These are phyloP conservation scores for Drosophila bunnanda DNA, from an alignment of 2,888 invertebrate genomes.

Conservation along the genomic window DNA sequence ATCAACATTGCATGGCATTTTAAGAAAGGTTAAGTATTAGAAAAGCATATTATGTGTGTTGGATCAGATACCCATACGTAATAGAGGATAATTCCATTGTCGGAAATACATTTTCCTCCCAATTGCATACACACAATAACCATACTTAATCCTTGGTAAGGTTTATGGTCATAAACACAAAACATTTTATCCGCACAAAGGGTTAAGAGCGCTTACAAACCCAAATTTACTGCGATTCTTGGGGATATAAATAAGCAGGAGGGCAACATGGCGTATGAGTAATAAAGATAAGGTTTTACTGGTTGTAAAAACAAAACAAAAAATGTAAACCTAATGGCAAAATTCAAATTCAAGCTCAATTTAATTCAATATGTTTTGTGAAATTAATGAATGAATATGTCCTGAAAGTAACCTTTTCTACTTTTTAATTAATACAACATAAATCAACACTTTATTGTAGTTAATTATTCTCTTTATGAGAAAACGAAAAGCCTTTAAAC, in stretches of 20 bases:
- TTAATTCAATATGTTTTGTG: neutral
- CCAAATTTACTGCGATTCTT: constrained; percentile 9
- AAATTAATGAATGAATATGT: neutral
- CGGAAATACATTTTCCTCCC: neutral
- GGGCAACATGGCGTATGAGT: constrained; percentile 16
- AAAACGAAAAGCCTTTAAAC: neutral
- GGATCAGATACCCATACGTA: neutral
- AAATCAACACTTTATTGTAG: neutral
- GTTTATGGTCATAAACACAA: constrained; percentile 1
- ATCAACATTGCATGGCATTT: neutral
- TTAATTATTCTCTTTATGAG: neutral
- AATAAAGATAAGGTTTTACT: neutral
- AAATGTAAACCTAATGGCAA: neutral
- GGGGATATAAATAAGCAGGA: neutral
- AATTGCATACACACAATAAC: neutral
- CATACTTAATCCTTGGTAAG: neutral
- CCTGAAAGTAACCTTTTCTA: neutral
- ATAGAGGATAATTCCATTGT: neutral
- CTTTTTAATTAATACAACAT: neutral
- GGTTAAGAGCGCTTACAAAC: constrained; percentile 2
- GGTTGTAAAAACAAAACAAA: neutral
- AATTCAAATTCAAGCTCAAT: neutral
- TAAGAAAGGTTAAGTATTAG: no score
- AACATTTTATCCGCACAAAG: constrained; percentile 6
- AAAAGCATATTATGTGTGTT: neutral